phyloP scores from a whole-genome alignment of 1,140 invertebrate genomes.

The Rhyacophila brunnea region DNA sequence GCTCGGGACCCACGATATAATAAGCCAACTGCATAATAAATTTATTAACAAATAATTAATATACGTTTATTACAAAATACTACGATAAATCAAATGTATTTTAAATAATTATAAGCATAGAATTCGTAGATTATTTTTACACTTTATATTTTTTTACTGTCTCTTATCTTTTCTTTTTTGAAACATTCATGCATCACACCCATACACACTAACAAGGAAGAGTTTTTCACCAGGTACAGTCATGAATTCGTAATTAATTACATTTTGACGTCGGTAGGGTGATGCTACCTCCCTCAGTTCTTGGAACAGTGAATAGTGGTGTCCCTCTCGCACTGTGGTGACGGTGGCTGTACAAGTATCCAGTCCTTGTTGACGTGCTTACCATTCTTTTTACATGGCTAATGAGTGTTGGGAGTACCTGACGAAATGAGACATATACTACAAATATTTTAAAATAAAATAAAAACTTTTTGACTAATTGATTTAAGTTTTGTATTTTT shows the following conservation, averaged over 20 bases:
- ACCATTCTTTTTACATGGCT: conserved; percentile 29
- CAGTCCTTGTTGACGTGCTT: conserved; percentile 18
- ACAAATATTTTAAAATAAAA: not conserved
- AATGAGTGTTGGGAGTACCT: conserved; percentile 21
- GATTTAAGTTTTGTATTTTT: no score
- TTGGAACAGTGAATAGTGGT: not conserved
- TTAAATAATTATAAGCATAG: no score
- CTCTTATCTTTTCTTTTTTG: not conserved
- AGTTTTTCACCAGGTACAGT: conserved; percentile 35
- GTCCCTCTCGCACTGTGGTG: not conserved
- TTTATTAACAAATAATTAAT: no score
- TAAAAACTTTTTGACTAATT: no score
- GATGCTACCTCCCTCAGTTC: not conserved
- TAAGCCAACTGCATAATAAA: no score
- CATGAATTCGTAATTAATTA: conserved; percentile 37
- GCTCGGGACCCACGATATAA: no score
- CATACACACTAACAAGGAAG: not conserved
- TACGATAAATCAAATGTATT: no score
- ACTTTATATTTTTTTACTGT: no score
- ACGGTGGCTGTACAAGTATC: conserved; percentile 11
- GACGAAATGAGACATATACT: no score
- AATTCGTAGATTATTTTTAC: no score
- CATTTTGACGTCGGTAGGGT: conserved; percentile 31
- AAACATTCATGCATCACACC: conserved; percentile 6
- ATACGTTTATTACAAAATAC: no score